phyloP scores from a whole-genome alignment of 2,113 vertebrate species.

The Caretta caretta region DNA sequence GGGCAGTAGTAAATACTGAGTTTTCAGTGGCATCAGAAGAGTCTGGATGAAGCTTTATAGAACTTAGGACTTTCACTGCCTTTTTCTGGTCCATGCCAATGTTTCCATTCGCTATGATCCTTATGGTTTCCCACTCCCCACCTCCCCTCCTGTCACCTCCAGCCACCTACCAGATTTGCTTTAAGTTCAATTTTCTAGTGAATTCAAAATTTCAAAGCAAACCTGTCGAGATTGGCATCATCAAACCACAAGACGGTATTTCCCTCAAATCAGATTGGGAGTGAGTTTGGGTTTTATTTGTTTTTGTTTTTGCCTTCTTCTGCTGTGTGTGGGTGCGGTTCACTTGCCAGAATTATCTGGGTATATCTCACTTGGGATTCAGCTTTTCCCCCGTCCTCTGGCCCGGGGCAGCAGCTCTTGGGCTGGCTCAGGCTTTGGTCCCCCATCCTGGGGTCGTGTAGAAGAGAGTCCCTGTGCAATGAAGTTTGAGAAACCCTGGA shows the following conservation, averaged over 20 bases:
- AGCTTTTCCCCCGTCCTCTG: no score
- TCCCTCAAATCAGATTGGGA: background rate
- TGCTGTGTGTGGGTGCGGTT: no score
- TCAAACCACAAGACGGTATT: background rate
- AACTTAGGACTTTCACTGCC: background rate
- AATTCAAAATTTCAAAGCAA: background rate
- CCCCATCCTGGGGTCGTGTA: no score
- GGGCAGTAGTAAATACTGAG: background rate
- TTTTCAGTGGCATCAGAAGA: background rate
- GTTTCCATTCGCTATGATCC: background rate
- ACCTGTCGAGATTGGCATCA: background rate
- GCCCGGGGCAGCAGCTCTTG: no score
- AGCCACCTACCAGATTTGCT: rapidly evolving
- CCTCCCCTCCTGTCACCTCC: background rate
- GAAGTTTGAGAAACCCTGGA: no score
- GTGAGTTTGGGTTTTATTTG: background rate
- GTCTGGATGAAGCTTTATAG: background rate
- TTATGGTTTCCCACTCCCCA: background rate
- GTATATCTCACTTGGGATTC: background rate
- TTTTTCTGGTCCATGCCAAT: background rate
- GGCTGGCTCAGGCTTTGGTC: no score
- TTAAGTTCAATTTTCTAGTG: background rate
- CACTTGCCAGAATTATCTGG: background rate
- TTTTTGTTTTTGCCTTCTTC: no score
- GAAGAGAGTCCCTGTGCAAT: no score